Evolutionary conservation across 2,113 vertebrate species (phyloP), one percentile per base, ranked within the genome.

Genomic region (Gulo gulo): DNA sequence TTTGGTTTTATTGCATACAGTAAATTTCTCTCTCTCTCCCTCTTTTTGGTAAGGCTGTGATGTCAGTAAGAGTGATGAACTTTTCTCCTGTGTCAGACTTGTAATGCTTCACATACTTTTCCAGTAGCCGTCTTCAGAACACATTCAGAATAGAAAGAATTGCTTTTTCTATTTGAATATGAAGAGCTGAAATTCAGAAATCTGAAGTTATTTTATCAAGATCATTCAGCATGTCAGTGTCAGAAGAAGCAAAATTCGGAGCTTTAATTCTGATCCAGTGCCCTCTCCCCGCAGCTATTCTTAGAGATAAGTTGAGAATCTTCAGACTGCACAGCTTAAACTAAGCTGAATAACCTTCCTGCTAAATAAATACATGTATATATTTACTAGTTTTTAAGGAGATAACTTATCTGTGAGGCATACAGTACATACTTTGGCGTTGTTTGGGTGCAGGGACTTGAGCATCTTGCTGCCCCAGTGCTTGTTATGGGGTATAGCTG

Each of bases 161-260:
- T 69, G 24, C 47, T 50, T 97, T 87, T 69, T 81, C 52, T 82
- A 11, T 94, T 63, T 94, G 87, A 93, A 90, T 85, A 65, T 21
- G n/a, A 80, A 91, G 55, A 85, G 57, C 45, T 84, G 36, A 74
- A 74, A 61, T 91, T 84, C 59, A 50, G 50, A 91, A 94, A 67
- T 59, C 78, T 59, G 34, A 69, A 65, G 50, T 45, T 82, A 55
- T 39, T 94, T 94, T 91, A 24, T 92, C 67, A 85, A 61, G 57
- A 79, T 81, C 52, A 67, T 9, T 39, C 47, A 36, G 63, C 52
- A 31, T 45, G 14, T 59, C 31, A 83, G 55, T 36, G 47, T 61
- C 61, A 36, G 29, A 57, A 67, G 42, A 95, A 92, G 80, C 23
- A 80, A 69, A 86, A 52, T 86, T 74, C 55, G 63, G 24, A 29